These are phyloP conservation scores for Monochamus alternatus DNA, from an alignment of 2,888 invertebrate species.

Conservation along the genomic window DNA sequence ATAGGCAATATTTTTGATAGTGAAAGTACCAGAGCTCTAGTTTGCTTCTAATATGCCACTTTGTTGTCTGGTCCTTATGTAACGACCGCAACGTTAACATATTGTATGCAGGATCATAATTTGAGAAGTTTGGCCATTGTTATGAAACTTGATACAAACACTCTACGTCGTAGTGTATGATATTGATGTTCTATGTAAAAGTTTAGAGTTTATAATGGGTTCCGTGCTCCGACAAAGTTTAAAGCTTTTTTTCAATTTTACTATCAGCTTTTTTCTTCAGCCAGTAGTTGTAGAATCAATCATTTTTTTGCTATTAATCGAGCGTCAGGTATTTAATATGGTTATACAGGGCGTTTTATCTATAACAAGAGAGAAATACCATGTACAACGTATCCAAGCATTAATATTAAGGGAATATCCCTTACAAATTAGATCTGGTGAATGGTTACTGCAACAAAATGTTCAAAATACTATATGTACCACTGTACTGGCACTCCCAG, in stretches of 20 bases:
- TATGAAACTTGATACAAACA: conserved; percentile 12
- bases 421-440: no score
- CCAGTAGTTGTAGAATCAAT: background rate
- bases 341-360: no score
- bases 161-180: conserved; percentile 7
- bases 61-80: conserved; percentile 1
- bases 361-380: no score
- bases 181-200: conserved; percentile 10
- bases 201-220: conserved; percentile 2
- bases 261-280: background rate
- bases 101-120: conserved; percentile 2
- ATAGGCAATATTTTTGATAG: background rate
- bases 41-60: background rate
- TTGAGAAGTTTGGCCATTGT: conserved; percentile 8
- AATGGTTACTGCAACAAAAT: no score
- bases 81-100: conserved; percentile 10
- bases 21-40: background rate
- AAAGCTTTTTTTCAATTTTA: background rate
- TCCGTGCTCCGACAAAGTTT: background rate
- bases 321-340: no score
- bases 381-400: no score
- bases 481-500: no score
- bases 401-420: no score
- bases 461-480: no score
- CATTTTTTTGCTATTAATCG: background rate